Evolutionary conservation across 2,113 vertebrate genomes (phyloP), one percentile per base, ranked within the genome.

Genomic region (Phocoena phocoena): DNA sequence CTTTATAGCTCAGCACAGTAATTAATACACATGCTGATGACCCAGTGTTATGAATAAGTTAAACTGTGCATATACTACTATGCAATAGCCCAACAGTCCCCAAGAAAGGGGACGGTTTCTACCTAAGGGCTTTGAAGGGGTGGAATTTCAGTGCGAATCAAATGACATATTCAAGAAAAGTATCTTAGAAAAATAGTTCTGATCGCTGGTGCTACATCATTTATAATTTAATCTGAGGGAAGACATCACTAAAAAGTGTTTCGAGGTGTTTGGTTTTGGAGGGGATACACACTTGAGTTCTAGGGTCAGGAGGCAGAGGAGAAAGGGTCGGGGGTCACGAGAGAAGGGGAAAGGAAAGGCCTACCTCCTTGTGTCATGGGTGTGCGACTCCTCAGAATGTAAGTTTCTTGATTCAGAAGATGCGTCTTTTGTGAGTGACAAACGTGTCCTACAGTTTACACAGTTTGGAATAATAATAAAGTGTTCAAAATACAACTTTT

Each of bases 371-470:
- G 23, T 55, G n/a, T 38, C 25, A 58, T 3, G 26, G 23, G 63
- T 50, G 58, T 26, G 1, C 25, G 26, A 93, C 33, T 62, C 41
- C 41, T 93, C 33, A 62, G 55, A 93, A 67, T 60, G 6, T 17
- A 76, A 26, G 36, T 74, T 93, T 88, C 79, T 88, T 63, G 80
- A 85, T 55, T 93, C 65, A 83, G 31, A 96, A 87, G n/a, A 62
- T 26, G 14, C 1, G 25, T 58, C 70, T 87, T 96, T 79, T 74
- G 44, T 84, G 53, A 93, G 5, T 62, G 60, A 53, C 26, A 81
- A 77, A 62, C n/a, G 63, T 77, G 28, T 47, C 68, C 33, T 80
- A 65, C 28, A 41, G 20, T 90, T 93, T 88, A 93, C 71, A 63
- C 50, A 82, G 73, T 93, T 88, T 93, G 67, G 15, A 88, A 84